Evolutionary conservation across 2,797 vertebrate species (phyloP).

Genomic region (Sebastes flavidus): DNA sequence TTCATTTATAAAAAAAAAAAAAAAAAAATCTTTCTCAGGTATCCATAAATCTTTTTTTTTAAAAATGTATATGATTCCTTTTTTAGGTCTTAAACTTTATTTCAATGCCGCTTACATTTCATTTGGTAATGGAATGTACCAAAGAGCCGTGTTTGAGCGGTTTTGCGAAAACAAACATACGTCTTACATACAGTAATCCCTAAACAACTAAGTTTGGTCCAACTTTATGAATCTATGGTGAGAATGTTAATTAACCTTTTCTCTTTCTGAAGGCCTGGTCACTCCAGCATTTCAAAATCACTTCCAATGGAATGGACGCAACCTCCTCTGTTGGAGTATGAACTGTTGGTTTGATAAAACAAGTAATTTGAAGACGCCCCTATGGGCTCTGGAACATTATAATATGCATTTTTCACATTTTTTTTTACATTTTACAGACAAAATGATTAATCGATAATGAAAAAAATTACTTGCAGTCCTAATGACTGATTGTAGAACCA

Average conservation of each 20-base stretch:
- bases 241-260: background rate
- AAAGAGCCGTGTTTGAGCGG: conserved; percentile 52
- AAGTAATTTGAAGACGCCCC: background rate
- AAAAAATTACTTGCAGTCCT: too few species aligned
- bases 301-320: background rate
- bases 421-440: background rate
- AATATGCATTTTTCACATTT: background rate
- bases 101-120: conserved; percentile 27
- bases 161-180: background rate
- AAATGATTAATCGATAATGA: background rate
- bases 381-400: background rate
- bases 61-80: conserved; percentile 1
- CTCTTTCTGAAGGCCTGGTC: conserved; percentile 4
- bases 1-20: conserved; percentile 7
- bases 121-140: conserved; percentile 43
- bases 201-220: background rate
- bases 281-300: background rate
- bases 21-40: conserved; percentile 71
- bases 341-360: background rate
- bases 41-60: conserved; percentile 23
- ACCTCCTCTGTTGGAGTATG: background rate
- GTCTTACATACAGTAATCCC: background rate
- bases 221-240: background rate
- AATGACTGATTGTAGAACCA: background rate
- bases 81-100: background rate